Percentiles rank a stretch among this genome's conserved stretches.
Evolutionary conservation across 2,113 vertebrate species (phyloP).

Genomic region (Hystrix brachyura): DNA sequence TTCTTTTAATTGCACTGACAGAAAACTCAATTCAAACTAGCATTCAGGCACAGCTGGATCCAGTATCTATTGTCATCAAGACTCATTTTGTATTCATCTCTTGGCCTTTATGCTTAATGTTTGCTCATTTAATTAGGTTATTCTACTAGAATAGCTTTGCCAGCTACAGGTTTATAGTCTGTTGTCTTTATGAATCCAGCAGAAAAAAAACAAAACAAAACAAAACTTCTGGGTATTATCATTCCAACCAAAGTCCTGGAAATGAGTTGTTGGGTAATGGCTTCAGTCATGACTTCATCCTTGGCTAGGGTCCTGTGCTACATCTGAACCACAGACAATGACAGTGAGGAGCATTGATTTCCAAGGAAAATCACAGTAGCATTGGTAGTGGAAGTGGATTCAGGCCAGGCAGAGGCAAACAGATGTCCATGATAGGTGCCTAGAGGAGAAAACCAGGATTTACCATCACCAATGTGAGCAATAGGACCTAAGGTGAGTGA

Average conservation of each 20-base stretch:
- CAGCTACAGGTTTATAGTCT: neutral
- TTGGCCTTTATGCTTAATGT: neutral
- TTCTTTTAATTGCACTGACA: neutral
- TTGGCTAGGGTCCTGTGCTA: neutral
- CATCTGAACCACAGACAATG: neutral
- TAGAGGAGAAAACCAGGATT: neutral
- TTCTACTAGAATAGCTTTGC: neutral
- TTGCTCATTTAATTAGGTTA: neutral
- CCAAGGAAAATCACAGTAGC: neutral
- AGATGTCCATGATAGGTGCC: neutral
- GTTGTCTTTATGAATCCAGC: slow-evolving; percentile 28
- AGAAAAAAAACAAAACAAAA: slow-evolving; percentile 9
- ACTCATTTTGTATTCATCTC: slow-evolving; percentile 33
- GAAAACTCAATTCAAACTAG: slow-evolving; percentile 19
- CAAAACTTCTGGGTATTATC: slow-evolving; percentile 20
- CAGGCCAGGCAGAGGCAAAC: neutral
- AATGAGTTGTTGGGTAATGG: neutral
- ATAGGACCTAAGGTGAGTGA: neutral
- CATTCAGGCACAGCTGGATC: neutral
- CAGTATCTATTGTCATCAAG: neutral
- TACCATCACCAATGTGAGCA: neutral
- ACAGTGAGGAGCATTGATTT: slow-evolving; percentile 9
- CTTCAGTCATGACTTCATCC: slow-evolving; percentile 3
- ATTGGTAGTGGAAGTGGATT: neutral
- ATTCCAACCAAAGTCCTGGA: neutral